phyloP scores from a whole-genome alignment of 2,888 invertebrate genomes.

The Leptopterna dolabrata region DNA sequence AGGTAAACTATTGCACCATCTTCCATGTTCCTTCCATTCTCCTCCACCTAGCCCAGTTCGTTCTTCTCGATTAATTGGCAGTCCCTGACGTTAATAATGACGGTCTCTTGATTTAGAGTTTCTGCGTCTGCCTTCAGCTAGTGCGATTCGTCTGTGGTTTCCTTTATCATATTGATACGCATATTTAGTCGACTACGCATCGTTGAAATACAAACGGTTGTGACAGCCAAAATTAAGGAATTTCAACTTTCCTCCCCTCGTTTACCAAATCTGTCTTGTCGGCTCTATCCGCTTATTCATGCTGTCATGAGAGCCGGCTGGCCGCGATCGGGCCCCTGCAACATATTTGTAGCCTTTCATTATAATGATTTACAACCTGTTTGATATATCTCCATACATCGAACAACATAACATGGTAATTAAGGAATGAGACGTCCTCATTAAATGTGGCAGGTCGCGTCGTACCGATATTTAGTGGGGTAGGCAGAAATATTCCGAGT shows the following conservation, averaged over 20 bases:
- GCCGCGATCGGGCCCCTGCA: no score
- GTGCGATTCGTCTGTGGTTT: neutral
- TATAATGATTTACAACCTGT: no score
- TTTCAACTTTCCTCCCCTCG: neutral
- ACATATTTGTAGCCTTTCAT: no score
- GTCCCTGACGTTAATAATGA: neutral
- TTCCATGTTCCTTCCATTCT: neutral
- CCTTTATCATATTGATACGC: neutral
- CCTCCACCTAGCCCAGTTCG: neutral
- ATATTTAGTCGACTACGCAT: neutral
- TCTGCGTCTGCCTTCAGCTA: neutral
- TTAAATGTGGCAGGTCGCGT: no score
- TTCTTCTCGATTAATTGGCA: slow-evolving; percentile 8
- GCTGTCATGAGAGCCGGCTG: no score
- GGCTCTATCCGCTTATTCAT: no score
- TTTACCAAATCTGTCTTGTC: neutral
- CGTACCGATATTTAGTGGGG: no score
- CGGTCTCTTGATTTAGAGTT: neutral
- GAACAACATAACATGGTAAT: no score
- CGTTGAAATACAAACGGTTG: neutral
- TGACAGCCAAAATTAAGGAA: neutral
- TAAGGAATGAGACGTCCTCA: no score
- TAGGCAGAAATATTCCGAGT: no score
- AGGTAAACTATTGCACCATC: slow-evolving; percentile 30
- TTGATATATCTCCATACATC: no score